phyloP scores from a whole-genome alignment of 2,113 vertebrate genomes.

The Thunnus thynnus region DNA sequence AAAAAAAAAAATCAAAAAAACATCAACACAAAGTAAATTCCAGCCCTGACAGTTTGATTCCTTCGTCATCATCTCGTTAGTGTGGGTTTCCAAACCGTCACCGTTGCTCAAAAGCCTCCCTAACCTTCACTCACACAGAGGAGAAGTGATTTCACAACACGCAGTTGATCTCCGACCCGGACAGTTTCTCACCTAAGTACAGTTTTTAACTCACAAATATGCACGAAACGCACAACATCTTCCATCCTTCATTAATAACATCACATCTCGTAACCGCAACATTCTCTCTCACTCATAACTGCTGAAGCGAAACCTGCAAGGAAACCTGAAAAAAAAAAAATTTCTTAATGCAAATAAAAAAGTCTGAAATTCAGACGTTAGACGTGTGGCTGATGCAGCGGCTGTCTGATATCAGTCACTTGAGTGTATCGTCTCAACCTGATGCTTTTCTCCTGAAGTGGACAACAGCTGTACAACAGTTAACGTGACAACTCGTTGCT shows the following conservation, averaged over 20 bases:
- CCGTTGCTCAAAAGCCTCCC: no score
- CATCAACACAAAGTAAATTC: no score
- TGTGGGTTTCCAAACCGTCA: no score
- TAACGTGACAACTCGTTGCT: background rate
- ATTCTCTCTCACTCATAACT: background rate
- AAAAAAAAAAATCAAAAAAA: no score
- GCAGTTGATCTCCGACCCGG: background rate
- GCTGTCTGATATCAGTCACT: background rate
- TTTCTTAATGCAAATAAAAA: background rate
- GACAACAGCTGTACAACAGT: background rate
- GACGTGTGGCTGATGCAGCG: background rate
- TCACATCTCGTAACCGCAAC: background rate
- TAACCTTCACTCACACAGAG: background rate
- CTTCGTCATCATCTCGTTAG: no score
- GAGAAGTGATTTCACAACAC: background rate
- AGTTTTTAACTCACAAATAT: background rate
- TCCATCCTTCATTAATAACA: constrained; percentile 29
- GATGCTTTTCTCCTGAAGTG: background rate
- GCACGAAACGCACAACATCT: background rate
- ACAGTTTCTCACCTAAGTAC: background rate
- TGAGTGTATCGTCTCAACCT: background rate
- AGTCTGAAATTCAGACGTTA: background rate
- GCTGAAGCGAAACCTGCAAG: background rate
- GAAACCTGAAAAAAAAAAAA: background rate
- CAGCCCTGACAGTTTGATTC: background rate